Percentiles rank a stretch among this genome's conserved stretches.
Conservation (phyloP, 2,888 invertebrate genomes). For the Syrista parreyssii region DNA sequence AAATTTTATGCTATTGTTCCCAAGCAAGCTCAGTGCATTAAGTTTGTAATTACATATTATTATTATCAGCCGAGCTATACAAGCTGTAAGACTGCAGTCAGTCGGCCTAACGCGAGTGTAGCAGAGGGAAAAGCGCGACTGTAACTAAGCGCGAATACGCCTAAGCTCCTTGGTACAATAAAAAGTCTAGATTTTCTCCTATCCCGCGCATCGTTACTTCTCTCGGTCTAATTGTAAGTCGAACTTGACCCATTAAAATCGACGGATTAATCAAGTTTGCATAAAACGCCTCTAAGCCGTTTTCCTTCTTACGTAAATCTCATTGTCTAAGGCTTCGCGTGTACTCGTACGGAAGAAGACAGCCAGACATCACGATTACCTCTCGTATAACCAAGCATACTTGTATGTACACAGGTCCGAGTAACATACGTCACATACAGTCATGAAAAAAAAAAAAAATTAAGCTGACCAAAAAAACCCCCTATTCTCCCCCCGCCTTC, state of each 20-base stretch:
- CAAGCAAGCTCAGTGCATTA: not conserved
- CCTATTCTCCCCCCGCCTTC: not conserved
- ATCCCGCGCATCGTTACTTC: not conserved
- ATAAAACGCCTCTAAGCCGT: constrained; percentile 28
- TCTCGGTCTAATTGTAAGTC: constrained; percentile 22
- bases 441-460: not conserved
- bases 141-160: no score
- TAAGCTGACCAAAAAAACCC: not conserved
- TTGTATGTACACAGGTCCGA: not conserved
- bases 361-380: not conserved
- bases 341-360: not conserved
- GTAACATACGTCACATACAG: not conserved
- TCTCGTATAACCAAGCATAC: not conserved
- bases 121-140: no score
- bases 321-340: constrained; percentile 36
- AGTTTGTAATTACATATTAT: not conserved
- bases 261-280: constrained; percentile 41
- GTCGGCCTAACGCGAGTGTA: not conserved
- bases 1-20: constrained; percentile 4
- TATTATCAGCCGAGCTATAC: not conserved
- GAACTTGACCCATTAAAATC: constrained; percentile 45
- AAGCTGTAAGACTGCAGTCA: not conserved
- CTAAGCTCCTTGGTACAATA: not conserved
- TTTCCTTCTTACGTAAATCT: constrained; percentile 43
- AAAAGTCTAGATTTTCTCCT: not conserved